Base-by-base conservation (phyloP, 1,140 invertebrate species). In the Drosophila oshimai region DNA sequence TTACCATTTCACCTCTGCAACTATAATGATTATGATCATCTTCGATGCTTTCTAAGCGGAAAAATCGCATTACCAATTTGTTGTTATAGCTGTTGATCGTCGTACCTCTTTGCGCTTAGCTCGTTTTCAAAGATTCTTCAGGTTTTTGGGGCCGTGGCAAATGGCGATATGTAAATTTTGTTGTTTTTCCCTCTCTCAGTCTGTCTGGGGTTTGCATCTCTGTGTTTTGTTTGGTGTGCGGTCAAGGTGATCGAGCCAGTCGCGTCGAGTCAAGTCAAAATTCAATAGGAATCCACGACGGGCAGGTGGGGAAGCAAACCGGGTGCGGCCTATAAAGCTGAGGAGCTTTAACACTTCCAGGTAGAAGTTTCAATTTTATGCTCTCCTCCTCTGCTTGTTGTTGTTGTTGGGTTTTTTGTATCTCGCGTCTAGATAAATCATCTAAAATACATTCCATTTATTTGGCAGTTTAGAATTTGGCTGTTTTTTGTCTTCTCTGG, bases 391-490 rank as follows among this genome's bases (percentile, higher is more conserved):
- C 36, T 45, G 12, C 7, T 45, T 33, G 10, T 55, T 22, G 5
- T 7, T 24, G 6, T 54, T 17, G 6, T 10, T 39, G 13, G n/a
- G n/a, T n/a, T 17, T 46, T 39, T 31, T 68, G 41, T n/a, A n/a
- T 28, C 18, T 50, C 28, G n/a, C 45, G 58, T 62, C 58, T 62
- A 70, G 70, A 83, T 84, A 84, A 86, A 84, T 84, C 79, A 84
- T 86, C 50, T 86, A 51, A 74, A 55, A 61, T 74, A 58, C 54
- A 61, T 65, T 73, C 28, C 53, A 61, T 72, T 76, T 73, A 73
- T 84, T 83, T 74, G 80, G 64, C 79, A 71, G 50, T 20, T 78
- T 84, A 75, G 75, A 79, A 75, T 84, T 86, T 62, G 70, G 45
- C 18, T 69, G 55, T 34, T 29, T 39, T 72, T 54, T 18, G n/a